Conservation (phyloP, 2,888 invertebrate species). For the Netelia melanura region DNA sequence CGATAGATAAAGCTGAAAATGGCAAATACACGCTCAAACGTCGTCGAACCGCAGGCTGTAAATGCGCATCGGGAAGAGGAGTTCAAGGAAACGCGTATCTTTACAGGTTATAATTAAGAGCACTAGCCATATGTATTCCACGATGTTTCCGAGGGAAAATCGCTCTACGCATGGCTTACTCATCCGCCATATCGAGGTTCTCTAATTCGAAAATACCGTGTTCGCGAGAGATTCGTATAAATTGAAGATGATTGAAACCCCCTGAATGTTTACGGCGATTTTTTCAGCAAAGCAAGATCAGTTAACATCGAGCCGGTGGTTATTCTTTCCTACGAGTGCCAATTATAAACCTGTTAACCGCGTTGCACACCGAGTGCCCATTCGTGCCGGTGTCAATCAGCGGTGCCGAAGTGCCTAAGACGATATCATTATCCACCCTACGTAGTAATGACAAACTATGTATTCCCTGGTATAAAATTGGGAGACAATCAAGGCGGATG, state of each 20-base stretch:
- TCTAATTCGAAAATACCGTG: slow-evolving; percentile 5
- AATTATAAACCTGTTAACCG: neutral
- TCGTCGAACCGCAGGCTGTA: slow-evolving; percentile 19
- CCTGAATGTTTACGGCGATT: neutral
- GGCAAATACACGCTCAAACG: slow-evolving; percentile 66
- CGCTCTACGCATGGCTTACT: slow-evolving; percentile 64
- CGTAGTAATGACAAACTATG: neutral
- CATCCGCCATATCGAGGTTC: slow-evolving; percentile 64
- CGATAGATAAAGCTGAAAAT: slow-evolving; percentile 77
- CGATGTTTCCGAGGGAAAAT: slow-evolving; percentile 75
- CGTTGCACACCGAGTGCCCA: neutral
- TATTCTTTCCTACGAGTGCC: neutral
- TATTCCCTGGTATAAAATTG: slow-evolving; percentile 29
- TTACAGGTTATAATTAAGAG: slow-evolving; percentile 24
- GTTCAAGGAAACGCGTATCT: slow-evolving; percentile 13
- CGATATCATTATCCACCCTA: neutral
- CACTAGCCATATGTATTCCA: slow-evolving; percentile 65
- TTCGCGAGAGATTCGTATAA: neutral
- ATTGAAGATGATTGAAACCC: neutral
- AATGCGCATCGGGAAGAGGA: slow-evolving; percentile 51
- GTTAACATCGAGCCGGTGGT: neutral
- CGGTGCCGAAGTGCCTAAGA: neutral
- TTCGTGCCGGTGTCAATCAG: neutral
- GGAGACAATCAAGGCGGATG: slow-evolving; percentile 29
- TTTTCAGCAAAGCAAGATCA: neutral